These are phyloP conservation scores for Trypoxylon attenuatum DNA, from an alignment of 2,888 invertebrate genomes.

Conservation along the genomic window DNA sequence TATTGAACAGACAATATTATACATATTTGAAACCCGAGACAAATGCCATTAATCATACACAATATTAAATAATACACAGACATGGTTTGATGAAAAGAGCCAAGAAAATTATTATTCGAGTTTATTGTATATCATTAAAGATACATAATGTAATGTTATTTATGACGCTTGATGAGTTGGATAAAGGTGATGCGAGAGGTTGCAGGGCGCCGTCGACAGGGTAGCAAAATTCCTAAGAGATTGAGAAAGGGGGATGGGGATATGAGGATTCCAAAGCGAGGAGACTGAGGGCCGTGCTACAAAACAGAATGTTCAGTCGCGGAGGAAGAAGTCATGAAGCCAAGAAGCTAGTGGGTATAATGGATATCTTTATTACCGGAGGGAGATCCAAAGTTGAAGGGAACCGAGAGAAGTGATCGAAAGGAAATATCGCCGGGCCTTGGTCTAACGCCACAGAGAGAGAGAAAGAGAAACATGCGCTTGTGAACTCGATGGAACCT, in stretches of 20 bases:
- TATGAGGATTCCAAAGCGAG: not conserved
- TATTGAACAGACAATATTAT: no score
- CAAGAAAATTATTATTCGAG: no score
- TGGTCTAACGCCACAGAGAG: slow-evolving; percentile 7
- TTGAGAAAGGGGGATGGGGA: slow-evolving; percentile 20
- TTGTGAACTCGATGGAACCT: slow-evolving; percentile 41
- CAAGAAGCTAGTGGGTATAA: slow-evolving; percentile 53
- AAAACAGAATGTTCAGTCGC: slow-evolving; percentile 44
- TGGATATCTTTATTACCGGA: slow-evolving; percentile 64
- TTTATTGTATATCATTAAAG: no score
- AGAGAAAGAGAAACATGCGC: slow-evolving; percentile 20
- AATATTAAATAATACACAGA: no score
- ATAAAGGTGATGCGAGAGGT: no score
- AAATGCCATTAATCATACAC: no score
- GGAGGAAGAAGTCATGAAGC: slow-evolving; percentile 33
- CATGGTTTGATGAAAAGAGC: no score
- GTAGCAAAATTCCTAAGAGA: slow-evolving; percentile 24
- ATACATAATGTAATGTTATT: no score
- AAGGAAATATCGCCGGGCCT: slow-evolving; percentile 10
- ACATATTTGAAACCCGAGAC: no score
- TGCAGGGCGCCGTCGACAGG: slow-evolving; percentile 37
- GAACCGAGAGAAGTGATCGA: no score
- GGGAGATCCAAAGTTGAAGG: slow-evolving; percentile 37
- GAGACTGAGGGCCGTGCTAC: slow-evolving; percentile 17
- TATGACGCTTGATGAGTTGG: no score